Conservation (phyloP, 2,797 vertebrate species). For the Agapornis canus region DNA sequence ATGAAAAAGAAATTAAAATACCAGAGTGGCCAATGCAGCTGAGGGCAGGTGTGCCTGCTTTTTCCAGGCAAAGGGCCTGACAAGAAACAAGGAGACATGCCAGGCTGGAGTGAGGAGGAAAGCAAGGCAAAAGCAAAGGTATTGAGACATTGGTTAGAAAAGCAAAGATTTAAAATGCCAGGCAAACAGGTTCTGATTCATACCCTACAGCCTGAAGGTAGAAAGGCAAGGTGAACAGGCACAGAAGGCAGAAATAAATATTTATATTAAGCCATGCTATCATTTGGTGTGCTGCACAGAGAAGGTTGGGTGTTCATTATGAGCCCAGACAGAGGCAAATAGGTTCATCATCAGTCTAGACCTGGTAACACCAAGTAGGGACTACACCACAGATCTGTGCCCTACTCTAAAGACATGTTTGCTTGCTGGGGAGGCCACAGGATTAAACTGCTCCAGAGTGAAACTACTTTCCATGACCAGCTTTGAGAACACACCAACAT, state of each 20-base stretch:
- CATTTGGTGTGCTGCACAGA: neutral
- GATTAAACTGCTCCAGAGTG: neutral
- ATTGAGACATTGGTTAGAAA: slow-evolving; percentile 39
- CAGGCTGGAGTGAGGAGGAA: neutral
- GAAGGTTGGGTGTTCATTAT: neutral
- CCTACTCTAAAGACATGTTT: neutral
- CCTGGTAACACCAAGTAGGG: neutral
- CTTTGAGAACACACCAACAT: neutral
- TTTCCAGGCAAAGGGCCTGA: slow-evolving; percentile 34
- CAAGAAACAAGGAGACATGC: neutral
- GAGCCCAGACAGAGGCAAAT: slow-evolving; percentile 28
- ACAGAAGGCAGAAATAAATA: slow-evolving; percentile 31
- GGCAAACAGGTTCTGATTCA: slow-evolving; percentile 56
- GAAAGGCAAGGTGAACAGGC: neutral
- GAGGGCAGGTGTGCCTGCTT: slow-evolving; percentile 41
- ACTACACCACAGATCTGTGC: slow-evolving; percentile 1
- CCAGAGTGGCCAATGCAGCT: neutral
- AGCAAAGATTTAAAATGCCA: slow-evolving; percentile 57
- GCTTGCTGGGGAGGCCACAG: neutral
- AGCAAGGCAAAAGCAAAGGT: neutral
- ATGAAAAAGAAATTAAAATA: slow-evolving; percentile 49
- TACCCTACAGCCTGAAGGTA: neutral
- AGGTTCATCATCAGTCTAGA: slow-evolving; percentile 42
- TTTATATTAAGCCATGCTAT: slow-evolving; percentile 33
- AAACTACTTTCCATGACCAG: neutral